phyloP scores from a whole-genome alignment of 2,888 invertebrate genomes.

The Drosophila mulleri region DNA sequence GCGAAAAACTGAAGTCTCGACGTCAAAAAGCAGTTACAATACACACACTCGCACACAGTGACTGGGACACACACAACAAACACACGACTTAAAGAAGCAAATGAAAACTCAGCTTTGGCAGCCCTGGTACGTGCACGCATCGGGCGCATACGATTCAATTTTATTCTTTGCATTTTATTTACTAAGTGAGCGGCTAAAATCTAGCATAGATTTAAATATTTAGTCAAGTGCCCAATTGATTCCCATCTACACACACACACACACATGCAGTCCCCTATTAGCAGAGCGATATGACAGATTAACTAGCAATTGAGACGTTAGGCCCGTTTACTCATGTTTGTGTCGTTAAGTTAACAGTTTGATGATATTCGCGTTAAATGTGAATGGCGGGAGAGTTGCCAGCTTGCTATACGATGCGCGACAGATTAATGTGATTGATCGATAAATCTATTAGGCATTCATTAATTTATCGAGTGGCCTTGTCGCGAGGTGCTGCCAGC shows the following conservation, averaged over 20 bases:
- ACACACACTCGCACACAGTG: conserved; percentile 22
- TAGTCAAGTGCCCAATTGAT: conserved; percentile 57
- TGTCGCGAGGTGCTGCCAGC: conserved; percentile 19
- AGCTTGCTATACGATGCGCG: background rate
- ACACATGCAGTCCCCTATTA: background rate
- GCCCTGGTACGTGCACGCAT: conserved; percentile 28
- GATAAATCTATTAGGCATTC: conserved; percentile 8
- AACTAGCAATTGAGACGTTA: conserved; percentile 7
- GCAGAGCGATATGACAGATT: background rate
- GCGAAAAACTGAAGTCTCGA: conserved; percentile 7
- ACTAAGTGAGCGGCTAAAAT: conserved; percentile 65
- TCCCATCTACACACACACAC: conserved; percentile 9
- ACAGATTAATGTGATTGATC: conserved; percentile 14
- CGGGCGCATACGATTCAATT: conserved; percentile 52
- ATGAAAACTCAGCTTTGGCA: conserved; percentile 39
- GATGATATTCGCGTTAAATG: conserved; percentile 21
- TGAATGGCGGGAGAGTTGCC: conserved; percentile 13
- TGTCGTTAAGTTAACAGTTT: conserved; percentile 18
- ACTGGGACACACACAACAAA: conserved; percentile 13
- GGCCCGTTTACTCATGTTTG: conserved; percentile 27
- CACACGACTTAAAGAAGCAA: conserved; percentile 12
- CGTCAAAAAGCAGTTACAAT: conserved; percentile 30
- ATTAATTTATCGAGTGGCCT: conserved; percentile 2
- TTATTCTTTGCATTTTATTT: conserved; percentile 75
- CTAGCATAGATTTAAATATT: conserved; percentile 64